Evolutionary conservation across 1,140 invertebrate species (phyloP).

Genomic region (Venturia canescens): DNA sequence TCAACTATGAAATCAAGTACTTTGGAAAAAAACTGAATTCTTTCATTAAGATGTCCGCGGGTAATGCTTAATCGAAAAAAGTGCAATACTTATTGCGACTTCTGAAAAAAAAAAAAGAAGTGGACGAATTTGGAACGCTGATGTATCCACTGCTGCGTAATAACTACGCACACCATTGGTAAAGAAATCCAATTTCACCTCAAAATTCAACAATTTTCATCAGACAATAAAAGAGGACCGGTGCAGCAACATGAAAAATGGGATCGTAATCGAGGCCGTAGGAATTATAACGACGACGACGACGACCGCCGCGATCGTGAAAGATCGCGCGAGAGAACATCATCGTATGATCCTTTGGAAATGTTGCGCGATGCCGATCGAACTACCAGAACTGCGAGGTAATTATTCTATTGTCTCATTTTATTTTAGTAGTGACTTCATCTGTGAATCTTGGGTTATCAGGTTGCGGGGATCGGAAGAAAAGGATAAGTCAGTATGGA

Average conservation of each 20-base stretch:
- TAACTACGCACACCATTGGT: too few species aligned
- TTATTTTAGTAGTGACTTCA: background rate
- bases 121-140: too few species aligned
- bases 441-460: conserved; percentile 29
- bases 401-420: background rate
- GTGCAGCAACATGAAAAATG: conserved; percentile 36
- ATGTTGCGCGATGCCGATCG: conserved; percentile 65
- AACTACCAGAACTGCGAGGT: conserved; percentile 22
- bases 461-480: conserved; percentile 62
- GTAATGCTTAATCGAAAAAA: too few species aligned
- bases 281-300: conserved; percentile 60
- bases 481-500: conserved; percentile 51
- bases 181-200: too few species aligned
- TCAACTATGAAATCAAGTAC: too few species aligned
- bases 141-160: too few species aligned
- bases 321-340: conserved; percentile 51
- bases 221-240: conserved; percentile 58
- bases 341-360: conserved; percentile 69
- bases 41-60: too few species aligned
- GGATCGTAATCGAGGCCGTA: conserved; percentile 60
- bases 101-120: too few species aligned
- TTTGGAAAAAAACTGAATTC: too few species aligned
- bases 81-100: too few species aligned
- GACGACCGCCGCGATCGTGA: conserved; percentile 39
- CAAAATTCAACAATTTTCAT: too few species aligned